Evolutionary conservation across 2,888 invertebrate genomes (phyloP).

Genomic region (Trichacis sp.): DNA sequence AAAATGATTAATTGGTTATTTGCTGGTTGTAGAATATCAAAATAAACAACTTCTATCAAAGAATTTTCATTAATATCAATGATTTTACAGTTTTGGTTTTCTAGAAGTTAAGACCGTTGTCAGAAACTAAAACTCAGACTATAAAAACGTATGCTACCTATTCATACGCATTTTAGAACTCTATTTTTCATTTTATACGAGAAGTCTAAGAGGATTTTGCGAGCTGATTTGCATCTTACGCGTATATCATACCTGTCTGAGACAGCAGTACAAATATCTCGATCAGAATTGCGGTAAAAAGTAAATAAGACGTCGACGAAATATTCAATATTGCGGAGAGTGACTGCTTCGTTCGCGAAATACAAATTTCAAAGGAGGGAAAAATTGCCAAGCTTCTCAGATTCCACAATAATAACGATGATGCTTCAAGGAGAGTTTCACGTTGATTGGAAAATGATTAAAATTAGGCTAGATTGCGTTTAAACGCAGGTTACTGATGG

Average conservation of each 20-base stretch:
- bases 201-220: constrained; percentile 23
- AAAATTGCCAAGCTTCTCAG: not conserved
- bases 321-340: constrained; percentile 11
- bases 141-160: constrained; percentile 20
- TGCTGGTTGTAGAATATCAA: too few relatives aligned
- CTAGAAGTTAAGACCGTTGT: too few relatives aligned
- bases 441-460: constrained; percentile 31
- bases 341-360: not conserved
- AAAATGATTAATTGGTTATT: too few relatives aligned
- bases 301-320: constrained; percentile 33
- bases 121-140: too few relatives aligned
- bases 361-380: not conserved
- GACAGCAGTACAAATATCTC: constrained; percentile 33
- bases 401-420: not conserved
- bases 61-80: too few relatives aligned
- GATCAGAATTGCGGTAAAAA: constrained; percentile 16
- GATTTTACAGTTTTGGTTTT: too few relatives aligned
- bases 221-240: constrained; percentile 27
- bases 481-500: constrained; percentile 30
- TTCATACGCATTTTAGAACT: constrained; percentile 24
- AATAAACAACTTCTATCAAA: too few relatives aligned
- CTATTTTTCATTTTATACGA: constrained; percentile 23
- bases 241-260: constrained; percentile 15
- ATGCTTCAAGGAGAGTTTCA: constrained; percentile 10
- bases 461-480: constrained; percentile 35